Conservation (phyloP, 1,140 invertebrate genomes). For the Formica exsecta region DNA sequence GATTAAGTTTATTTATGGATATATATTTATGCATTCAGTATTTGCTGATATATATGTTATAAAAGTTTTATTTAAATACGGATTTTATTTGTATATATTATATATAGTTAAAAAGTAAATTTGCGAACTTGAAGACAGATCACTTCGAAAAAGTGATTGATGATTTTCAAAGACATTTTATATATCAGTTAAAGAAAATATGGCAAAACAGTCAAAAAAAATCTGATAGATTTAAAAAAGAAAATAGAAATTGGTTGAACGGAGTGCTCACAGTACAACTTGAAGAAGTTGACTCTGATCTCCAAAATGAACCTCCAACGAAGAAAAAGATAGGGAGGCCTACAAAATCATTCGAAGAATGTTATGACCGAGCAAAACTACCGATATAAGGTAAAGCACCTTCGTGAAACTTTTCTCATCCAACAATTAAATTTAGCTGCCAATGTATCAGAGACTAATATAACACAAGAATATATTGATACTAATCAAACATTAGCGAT, state of each 20-base stretch:
- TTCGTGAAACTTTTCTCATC: background rate
- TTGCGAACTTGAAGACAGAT: background rate
- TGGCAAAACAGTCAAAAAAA: background rate
- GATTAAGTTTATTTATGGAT: too few relatives aligned
- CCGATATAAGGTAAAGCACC: background rate
- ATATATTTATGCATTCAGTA: too few relatives aligned
- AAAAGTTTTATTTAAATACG: too few relatives aligned
- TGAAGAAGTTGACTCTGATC: background rate
- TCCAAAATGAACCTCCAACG: background rate
- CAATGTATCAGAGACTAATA: background rate
- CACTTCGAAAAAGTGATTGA: background rate
- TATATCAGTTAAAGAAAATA: slow-evolving; percentile 1
- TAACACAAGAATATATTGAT: background rate
- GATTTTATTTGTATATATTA: too few relatives aligned
- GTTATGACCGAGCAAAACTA: slow-evolving; percentile 1
- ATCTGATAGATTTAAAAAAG: background rate
- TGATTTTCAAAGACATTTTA: background rate
- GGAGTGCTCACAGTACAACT: background rate
- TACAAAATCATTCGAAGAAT: background rate
- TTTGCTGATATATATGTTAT: too few relatives aligned
- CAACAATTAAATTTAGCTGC: background rate
- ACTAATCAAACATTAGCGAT: background rate
- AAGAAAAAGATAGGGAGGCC: background rate
- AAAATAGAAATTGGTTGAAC: background rate
- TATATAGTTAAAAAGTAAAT: too few relatives aligned